A percentile compares a stretch with the other conserved stretches of the same genome.
Conservation (phyloP, 2,113 vertebrate species). For the Tupaia chinensis region DNA sequence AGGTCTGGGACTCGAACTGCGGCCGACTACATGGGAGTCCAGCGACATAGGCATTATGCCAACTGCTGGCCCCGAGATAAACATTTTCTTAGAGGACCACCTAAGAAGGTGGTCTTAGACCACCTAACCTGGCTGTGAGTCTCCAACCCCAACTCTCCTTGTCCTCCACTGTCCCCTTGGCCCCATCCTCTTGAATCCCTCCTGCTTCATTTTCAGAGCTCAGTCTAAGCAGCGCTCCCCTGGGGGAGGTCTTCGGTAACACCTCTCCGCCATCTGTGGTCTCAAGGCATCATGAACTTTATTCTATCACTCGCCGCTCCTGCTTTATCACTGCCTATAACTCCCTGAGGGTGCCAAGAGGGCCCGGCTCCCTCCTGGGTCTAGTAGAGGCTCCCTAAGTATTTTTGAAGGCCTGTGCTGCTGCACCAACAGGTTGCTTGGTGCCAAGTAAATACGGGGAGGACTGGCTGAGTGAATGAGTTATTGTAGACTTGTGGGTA, state of each 20-base stretch:
- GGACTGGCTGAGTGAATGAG: not conserved
- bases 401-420: not conserved
- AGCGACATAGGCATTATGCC: too few relatives aligned
- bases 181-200: not conserved
- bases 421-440: not conserved
- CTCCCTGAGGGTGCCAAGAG: not conserved
- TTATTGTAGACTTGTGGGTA: not conserved
- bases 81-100: not conserved
- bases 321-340: not conserved
- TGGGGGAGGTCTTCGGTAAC: not conserved
- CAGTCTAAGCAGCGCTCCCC: not conserved
- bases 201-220: not conserved
- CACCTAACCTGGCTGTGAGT: not conserved
- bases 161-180: not conserved
- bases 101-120: not conserved
- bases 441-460: not conserved
- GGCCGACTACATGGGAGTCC: too few relatives aligned
- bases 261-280: not conserved
- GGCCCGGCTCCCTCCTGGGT: not conserved
- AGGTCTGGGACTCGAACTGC: too few relatives aligned
- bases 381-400: not conserved
- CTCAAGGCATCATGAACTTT: not conserved
- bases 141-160: not conserved
- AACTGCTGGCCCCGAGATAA: not conserved
- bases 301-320: not conserved